These are phyloP conservation scores for Gadopsis marmoratus DNA, from an alignment of 2,797 vertebrate species.

Conservation along the genomic window DNA sequence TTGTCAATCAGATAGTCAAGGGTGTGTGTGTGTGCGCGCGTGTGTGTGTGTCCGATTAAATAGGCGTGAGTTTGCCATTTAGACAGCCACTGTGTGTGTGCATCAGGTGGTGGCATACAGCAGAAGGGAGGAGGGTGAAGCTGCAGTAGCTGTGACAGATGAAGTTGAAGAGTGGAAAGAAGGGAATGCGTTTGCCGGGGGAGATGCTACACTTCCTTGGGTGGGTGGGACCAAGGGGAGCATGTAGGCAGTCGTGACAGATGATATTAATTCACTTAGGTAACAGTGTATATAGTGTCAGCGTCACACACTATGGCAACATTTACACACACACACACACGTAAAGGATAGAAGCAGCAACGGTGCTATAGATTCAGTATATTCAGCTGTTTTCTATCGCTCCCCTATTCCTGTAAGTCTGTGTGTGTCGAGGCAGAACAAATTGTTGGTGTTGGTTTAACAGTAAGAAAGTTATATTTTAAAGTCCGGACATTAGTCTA, in stretches of 20 bases:
- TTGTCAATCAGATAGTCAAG: conserved; percentile 78
- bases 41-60: conserved; percentile 68
- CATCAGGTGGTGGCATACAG: conserved; percentile 61
- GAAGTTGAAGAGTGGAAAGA: conserved; percentile 76
- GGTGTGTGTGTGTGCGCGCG: conserved; percentile 63
- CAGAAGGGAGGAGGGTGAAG: conserved; percentile 55
- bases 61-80: conserved; percentile 61
- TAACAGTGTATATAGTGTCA: conserved; percentile 65
- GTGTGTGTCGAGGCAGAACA: background rate
- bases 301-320: conserved; percentile 57
- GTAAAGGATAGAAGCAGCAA: conserved; percentile 7
- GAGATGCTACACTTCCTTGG: conserved; percentile 63
- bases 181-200: conserved; percentile 59
- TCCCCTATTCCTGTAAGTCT: background rate
- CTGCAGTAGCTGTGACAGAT: conserved; percentile 77
- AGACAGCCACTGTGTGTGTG: conserved; percentile 45
- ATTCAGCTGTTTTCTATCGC: conserved; percentile 19
- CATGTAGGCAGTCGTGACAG: conserved; percentile 75
- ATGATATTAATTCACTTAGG: conserved; percentile 80
- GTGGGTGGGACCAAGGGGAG: conserved; percentile 71
- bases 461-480: background rate
- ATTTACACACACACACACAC: conserved; percentile 38
- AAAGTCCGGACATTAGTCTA: background rate
- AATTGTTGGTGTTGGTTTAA: background rate
- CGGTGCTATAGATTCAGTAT: conserved; percentile 24